phyloP scores from a whole-genome alignment of 2,888 invertebrate species.

The Epinotia brunnichana region DNA sequence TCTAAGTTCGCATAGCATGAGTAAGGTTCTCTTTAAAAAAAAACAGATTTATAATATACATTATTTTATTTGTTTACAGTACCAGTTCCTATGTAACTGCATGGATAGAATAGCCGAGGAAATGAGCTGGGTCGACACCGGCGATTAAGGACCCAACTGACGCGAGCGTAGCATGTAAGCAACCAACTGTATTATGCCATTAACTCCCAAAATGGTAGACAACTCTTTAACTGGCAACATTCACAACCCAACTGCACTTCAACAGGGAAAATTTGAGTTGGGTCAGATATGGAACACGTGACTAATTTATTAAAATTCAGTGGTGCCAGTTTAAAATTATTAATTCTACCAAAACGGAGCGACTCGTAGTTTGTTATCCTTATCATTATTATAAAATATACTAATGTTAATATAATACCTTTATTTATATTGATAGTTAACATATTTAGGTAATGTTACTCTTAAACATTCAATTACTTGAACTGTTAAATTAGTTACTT shows the following conservation, averaged over 20 bases:
- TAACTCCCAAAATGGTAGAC: slow-evolving; percentile 37
- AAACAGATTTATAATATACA: not conserved
- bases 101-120: slow-evolving; percentile 98
- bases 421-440: slow-evolving; percentile 43
- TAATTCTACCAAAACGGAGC: slow-evolving; percentile 37
- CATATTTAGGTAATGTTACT: slow-evolving; percentile 37
- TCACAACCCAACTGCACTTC: not conserved
- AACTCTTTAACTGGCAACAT: slow-evolving; percentile 24
- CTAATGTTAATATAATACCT: slow-evolving; percentile 45
- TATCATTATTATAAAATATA: slow-evolving; percentile 46
- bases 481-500: slow-evolving; percentile 27
- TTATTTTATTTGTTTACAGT: slow-evolving; percentile 83
- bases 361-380: slow-evolving; percentile 45
- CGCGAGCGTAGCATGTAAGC: slow-evolving; percentile 46
- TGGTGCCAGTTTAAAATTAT: slow-evolving; percentile 42
- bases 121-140: slow-evolving; percentile 92
- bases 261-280: slow-evolving; percentile 2
- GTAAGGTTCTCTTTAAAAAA: too few relatives aligned
- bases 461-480: slow-evolving; percentile 33
- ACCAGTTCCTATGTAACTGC: slow-evolving; percentile 95
- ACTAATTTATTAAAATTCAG: not conserved
- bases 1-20: too few relatives aligned
- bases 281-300: not conserved
- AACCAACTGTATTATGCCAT: slow-evolving; percentile 49
- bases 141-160: slow-evolving; percentile 84